phyloP scores from a whole-genome alignment of 2,888 invertebrate genomes.

The Trichogramma dendrolimi region DNA sequence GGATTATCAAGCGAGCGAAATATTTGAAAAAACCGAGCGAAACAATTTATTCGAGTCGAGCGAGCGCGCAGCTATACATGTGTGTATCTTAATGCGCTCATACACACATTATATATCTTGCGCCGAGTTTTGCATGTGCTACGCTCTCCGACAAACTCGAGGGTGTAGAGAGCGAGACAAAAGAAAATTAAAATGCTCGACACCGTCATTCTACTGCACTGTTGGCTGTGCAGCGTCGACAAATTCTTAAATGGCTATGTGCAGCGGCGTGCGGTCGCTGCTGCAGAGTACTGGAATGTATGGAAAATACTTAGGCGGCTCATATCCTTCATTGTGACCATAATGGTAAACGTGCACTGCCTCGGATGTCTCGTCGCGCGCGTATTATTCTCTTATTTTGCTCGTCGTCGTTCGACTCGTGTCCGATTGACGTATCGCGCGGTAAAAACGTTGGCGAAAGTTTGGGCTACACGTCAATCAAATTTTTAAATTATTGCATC shows the following conservation, averaged over 20 bases:
- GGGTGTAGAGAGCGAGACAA: slow-evolving; percentile 13
- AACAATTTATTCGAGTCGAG: too few species aligned
- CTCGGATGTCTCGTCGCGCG: background rate
- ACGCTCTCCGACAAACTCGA: too few species aligned
- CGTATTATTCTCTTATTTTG: too few species aligned
- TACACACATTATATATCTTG: too few species aligned
- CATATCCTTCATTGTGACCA: slow-evolving; percentile 24
- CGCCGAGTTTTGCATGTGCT: too few species aligned
- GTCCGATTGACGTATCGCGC: background rate
- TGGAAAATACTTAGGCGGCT: slow-evolving; percentile 38
- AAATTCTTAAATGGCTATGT: slow-evolving; percentile 47
- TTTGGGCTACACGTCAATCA: too few species aligned
- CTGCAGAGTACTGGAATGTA: slow-evolving; percentile 41
- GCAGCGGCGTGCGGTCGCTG: slow-evolving; percentile 26
- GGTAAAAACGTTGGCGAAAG: too few species aligned
- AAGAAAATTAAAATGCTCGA: slow-evolving; percentile 27
- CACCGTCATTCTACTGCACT: slow-evolving; percentile 21
- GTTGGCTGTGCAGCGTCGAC: slow-evolving; percentile 26
- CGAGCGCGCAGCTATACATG: too few species aligned
- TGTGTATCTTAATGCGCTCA: too few species aligned
- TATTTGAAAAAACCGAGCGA: too few species aligned
- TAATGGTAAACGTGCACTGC: background rate
- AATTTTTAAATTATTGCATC: too few species aligned
- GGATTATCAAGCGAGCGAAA: too few species aligned
- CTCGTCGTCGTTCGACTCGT: slow-evolving; percentile 5